phyloP scores from a whole-genome alignment of 2,113 vertebrate genomes.

The Psephotus haematonotus region DNA sequence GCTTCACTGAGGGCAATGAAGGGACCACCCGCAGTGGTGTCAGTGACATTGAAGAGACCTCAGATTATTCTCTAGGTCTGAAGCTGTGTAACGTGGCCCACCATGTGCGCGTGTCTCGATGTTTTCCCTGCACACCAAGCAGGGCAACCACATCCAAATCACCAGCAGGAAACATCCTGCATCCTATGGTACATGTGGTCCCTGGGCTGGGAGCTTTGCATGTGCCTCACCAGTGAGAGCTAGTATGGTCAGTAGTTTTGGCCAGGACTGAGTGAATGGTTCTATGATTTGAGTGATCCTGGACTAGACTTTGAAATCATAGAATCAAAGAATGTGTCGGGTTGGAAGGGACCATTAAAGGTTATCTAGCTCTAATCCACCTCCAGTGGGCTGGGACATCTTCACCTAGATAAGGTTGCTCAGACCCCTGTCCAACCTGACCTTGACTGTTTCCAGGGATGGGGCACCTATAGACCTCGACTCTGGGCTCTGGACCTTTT shows the following conservation, averaged over 20 bases:
- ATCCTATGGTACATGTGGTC: not conserved
- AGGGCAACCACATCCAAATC: not conserved
- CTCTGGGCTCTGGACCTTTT: not conserved
- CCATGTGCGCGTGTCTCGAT: not conserved
- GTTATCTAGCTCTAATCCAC: not conserved
- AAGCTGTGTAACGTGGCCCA: not conserved
- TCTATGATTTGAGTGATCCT: not conserved
- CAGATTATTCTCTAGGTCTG: not conserved
- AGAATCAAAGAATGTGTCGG: not conserved
- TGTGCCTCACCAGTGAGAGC: fast-evolving
- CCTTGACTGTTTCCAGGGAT: not conserved
- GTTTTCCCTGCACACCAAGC: not conserved
- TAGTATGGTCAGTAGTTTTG: fast-evolving
- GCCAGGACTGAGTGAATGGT: not conserved
- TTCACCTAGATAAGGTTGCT: not conserved
- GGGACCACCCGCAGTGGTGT: not conserved
- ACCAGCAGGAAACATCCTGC: fast-evolving
- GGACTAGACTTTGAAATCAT: not conserved
- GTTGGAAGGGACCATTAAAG: not conserved
- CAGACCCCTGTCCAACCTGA: not conserved
- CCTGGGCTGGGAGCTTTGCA: not conserved
- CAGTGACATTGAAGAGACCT: not conserved
- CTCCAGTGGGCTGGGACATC: not conserved
- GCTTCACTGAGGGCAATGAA: not conserved
- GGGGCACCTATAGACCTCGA: not conserved